Conservation (phyloP, 1,140 invertebrate species). For the Zelostemma sp. region DNA sequence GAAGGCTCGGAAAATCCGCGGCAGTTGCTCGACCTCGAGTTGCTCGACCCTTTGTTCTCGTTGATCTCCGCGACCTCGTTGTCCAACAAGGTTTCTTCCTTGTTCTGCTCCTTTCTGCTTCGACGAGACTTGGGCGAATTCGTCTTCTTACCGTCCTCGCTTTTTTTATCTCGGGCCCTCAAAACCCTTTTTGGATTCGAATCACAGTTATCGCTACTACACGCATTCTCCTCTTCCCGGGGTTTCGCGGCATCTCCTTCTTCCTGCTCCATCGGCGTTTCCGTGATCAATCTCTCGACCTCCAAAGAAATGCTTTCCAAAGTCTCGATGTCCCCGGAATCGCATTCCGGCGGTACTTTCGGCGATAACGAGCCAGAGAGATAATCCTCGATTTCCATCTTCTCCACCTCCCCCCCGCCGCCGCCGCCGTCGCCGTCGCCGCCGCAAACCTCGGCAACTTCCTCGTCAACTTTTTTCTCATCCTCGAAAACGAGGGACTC, state of each 20-base stretch:
- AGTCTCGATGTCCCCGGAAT: constrained; percentile 52
- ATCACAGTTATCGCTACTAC: constrained; percentile 12
- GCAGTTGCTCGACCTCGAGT: constrained; percentile 30
- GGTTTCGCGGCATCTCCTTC: background rate
- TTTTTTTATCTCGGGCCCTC: constrained; percentile 28
- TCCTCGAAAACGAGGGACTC: background rate
- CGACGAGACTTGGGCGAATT: constrained; percentile 50
- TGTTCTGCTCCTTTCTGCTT: constrained; percentile 61
- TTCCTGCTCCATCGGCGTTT: background rate
- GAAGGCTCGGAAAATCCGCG: constrained; percentile 53
- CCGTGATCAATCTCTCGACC: constrained; percentile 55
- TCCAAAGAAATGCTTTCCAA: constrained; percentile 60
- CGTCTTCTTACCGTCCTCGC: constrained; percentile 43
- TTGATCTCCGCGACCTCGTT: constrained; percentile 67
- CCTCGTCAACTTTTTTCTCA: constrained; percentile 26
- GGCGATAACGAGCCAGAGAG: background rate
- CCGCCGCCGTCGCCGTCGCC: background rate
- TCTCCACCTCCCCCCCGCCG: background rate
- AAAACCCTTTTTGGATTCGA: constrained; percentile 48
- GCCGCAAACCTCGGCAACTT: constrained; percentile 40
- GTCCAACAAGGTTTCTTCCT: constrained; percentile 66
- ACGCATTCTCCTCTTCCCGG: background rate
- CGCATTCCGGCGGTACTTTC: background rate
- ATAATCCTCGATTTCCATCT: background rate
- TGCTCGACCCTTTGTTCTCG: constrained; percentile 57